These are phyloP conservation scores for Troides helena DNA, from an alignment of 2,888 invertebrate species.

Conservation along the genomic window DNA sequence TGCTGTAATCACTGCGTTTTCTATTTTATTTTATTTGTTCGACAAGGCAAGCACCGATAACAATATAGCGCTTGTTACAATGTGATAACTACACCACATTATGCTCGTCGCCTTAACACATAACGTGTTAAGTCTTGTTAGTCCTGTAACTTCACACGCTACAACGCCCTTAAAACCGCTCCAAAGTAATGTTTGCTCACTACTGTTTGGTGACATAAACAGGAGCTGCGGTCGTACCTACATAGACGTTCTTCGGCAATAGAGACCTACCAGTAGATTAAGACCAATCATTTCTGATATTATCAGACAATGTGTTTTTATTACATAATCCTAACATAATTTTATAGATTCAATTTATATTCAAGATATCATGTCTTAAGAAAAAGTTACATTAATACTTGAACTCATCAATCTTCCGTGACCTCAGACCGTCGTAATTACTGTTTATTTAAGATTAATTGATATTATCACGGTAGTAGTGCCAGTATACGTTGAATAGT, in stretches of 20 bases:
- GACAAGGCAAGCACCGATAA: no score
- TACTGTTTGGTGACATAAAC: no score
- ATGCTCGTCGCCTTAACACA: no score
- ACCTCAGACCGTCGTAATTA: constrained; percentile 50
- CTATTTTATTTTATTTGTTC: not conserved
- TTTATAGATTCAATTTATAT: not conserved
- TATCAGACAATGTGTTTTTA: not conserved
- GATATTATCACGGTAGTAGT: constrained; percentile 39
- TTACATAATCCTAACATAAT: not conserved
- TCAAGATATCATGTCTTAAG: not conserved
- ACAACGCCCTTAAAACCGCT: no score
- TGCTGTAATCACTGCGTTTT: not conserved
- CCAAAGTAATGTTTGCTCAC: no score
- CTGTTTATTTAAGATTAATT: constrained; percentile 59
- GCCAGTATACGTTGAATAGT: constrained; percentile 22
- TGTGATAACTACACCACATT: no score
- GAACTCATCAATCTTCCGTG: constrained; percentile 59
- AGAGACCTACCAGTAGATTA: no score
- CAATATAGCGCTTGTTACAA: no score
- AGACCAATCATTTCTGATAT: not conserved
- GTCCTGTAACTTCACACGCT: no score
- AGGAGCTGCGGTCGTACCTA: no score
- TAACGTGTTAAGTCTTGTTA: no score
- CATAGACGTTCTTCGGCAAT: no score
- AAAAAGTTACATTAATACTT: constrained; percentile 38